phyloP scores from a whole-genome alignment of 1,140 invertebrate genomes.

The Ylistrum balloti region DNA sequence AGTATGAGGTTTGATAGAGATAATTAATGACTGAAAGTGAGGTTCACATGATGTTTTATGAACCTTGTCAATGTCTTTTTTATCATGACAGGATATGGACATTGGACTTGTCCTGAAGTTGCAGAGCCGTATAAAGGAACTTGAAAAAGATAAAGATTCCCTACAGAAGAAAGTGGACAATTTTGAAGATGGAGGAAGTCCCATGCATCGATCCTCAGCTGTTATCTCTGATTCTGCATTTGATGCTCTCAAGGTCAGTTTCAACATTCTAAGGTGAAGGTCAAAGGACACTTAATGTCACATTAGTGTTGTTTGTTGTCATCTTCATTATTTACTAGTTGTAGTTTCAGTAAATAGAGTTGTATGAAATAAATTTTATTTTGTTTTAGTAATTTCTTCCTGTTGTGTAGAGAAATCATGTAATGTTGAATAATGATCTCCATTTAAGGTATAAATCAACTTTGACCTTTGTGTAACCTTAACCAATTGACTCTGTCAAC shows the following conservation, averaged over 20 bases:
- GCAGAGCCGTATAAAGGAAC: constrained; percentile 90
- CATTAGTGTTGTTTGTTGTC: not conserved
- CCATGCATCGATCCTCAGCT: constrained; percentile 9
- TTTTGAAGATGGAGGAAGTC: constrained; percentile 76
- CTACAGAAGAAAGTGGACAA: constrained; percentile 86
- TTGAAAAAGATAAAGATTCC: constrained; percentile 88
- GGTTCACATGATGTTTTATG: not conserved
- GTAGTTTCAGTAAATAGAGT: not conserved
- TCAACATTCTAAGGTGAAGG: not conserved
- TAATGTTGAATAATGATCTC: too few relatives aligned
- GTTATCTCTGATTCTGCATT: constrained; percentile 72
- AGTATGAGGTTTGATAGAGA: not conserved
- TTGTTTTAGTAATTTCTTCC: too few relatives aligned
- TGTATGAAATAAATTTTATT: too few relatives aligned
- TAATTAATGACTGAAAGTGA: not conserved
- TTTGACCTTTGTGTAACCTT: constrained; percentile 8
- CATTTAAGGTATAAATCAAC: too few relatives aligned
- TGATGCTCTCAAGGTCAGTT: constrained; percentile 72
- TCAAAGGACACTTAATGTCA: not conserved
- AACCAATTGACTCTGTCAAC: constrained; percentile 49
- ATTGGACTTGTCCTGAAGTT: constrained; percentile 90
- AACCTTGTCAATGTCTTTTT: not conserved
- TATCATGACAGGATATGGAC: constrained; percentile 65
- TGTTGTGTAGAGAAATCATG: too few relatives aligned
- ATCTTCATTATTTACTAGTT: not conserved